Evolutionary conservation across 2,888 invertebrate genomes (phyloP), one percentile per base, ranked within the genome.

Genomic region (Gymnoscelis rufifasciata): DNA sequence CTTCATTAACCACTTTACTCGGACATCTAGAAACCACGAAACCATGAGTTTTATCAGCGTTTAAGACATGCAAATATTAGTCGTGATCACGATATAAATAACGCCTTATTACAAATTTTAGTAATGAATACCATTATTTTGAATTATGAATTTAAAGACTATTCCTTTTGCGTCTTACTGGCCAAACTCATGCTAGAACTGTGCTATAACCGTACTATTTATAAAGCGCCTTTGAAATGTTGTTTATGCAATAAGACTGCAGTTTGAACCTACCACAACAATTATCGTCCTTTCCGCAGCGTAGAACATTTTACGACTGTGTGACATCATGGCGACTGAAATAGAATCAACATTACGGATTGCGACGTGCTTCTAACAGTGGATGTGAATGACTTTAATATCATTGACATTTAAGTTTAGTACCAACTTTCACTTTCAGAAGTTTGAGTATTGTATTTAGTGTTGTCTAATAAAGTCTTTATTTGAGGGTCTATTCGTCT

Each of bases 291-390:
- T 39, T 43, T 41, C 37, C 28, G 30, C 44, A 26, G 37, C 46
- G 41, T 39, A 50, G 24, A 30, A 41, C 33, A 48, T 39, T 54
- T 47, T 50, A 48, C 49, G 45, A 46, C 43, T 43, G 14, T 36
- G 36, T 52, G 51, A 50, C 44, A 45, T 52, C 47, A 47, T 45
- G 35, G 13, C 30, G 19, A 27, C 31, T 26, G 39, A 38, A 45
- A 52, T 52, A 52, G 33, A 38, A 30, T 7, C 15, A 35, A 26
- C 38, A 36, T 35, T 42, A 41, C 30, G 6, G 5, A 42, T 23
- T 37, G 50, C 38, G 26, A 30, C 42, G 38, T 38, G 41, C 39
- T 14, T 35, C 29, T 30, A 39, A 43, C 29, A 31, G 30, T 23
- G 36, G 29, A 38, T 35, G 47, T 47, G 27, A 41, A 36, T 39